Evolutionary conservation across 2,888 invertebrate genomes (phyloP).

Genomic region (Tholera decimalis): DNA sequence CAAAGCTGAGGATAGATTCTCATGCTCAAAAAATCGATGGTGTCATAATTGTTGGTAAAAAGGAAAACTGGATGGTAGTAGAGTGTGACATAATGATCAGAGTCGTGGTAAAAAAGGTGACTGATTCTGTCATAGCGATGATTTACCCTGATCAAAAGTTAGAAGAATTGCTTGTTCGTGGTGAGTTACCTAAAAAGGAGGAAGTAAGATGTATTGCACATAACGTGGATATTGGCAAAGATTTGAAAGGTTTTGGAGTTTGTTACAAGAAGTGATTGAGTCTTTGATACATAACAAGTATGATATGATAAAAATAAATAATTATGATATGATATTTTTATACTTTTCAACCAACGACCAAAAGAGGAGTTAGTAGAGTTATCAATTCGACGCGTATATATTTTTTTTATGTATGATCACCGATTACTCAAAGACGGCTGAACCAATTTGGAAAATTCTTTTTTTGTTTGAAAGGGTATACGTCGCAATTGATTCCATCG

Average conservation of each 20-base stretch:
- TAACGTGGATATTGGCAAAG: slow-evolving; percentile 46
- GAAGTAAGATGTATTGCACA: slow-evolving; percentile 47
- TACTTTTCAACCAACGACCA: no score
- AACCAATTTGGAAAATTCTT: no score
- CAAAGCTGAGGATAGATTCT: slow-evolving; percentile 29
- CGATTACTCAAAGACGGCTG: no score
- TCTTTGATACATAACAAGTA: no score
- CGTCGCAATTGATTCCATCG: no score
- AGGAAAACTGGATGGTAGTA: slow-evolving; percentile 39
- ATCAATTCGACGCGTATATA: no score
- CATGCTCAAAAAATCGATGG: slow-evolving; percentile 1
- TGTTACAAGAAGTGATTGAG: slow-evolving; percentile 8
- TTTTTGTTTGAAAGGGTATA: no score
- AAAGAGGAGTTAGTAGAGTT: no score
- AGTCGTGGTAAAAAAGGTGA: slow-evolving; percentile 24
- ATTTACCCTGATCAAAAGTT: slow-evolving; percentile 17
- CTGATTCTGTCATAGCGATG: slow-evolving; percentile 33
- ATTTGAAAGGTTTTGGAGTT: slow-evolving; percentile 19
- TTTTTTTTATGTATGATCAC: no score
- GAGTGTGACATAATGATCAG: slow-evolving; percentile 18
- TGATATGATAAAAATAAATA: no score
- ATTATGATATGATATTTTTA: no score
- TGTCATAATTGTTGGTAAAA: slow-evolving; percentile 28
- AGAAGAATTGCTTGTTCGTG: slow-evolving; percentile 30
- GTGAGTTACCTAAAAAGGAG: slow-evolving; percentile 8